Percentiles rank a stretch among this genome's conserved stretches.
phyloP scores from a whole-genome alignment of 1,140 invertebrate species.

The Drosophila malerkotliana region DNA sequence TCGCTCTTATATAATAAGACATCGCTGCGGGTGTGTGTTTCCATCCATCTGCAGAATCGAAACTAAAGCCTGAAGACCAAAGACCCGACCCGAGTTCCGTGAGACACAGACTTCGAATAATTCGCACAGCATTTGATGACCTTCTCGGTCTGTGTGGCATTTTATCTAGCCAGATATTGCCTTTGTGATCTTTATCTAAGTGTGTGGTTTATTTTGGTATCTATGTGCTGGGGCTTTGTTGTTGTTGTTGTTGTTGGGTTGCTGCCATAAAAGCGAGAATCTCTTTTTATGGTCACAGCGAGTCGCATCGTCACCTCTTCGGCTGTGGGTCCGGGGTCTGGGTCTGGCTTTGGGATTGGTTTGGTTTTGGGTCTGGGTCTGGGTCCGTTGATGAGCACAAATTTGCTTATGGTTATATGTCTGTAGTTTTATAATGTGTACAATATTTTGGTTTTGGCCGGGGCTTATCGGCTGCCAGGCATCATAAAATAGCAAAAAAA shows the following conservation, averaged over 20 bases:
- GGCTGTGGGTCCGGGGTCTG: conserved; percentile 7
- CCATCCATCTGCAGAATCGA: conserved; percentile 18
- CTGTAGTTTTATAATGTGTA: conserved; percentile 63
- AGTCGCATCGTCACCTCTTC: conserved; percentile 67
- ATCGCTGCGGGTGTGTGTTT: conserved; percentile 40
- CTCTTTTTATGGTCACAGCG: conserved; percentile 79
- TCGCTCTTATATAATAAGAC: conserved; percentile 41
- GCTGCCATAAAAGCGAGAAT: conserved; percentile 78
- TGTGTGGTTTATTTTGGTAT: conserved; percentile 76
- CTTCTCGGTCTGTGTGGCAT: conserved; percentile 72
- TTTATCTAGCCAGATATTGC: conserved; percentile 80
- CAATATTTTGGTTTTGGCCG: conserved; percentile 49
- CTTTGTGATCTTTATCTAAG: conserved; percentile 83
- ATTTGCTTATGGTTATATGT: conserved; percentile 45
- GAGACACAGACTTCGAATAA: conserved; percentile 62
- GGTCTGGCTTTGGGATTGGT: background rate
- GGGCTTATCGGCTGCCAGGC: conserved; percentile 61
- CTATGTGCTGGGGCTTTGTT: conserved; percentile 33
- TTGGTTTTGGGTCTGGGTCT: conserved; percentile 1
- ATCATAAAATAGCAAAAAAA: conserved; percentile 65
- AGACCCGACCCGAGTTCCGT: conserved; percentile 43
- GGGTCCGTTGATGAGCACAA: conserved; percentile 59
- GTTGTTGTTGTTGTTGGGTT: conserved; percentile 49
- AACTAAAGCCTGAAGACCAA: conserved; percentile 14
- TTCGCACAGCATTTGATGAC: conserved; percentile 78